A percentile compares a stretch with the other conserved stretches of the same genome.
Evolutionary conservation across 2,113 vertebrate genomes (phyloP).

Genomic region (Lycaon pictus): DNA sequence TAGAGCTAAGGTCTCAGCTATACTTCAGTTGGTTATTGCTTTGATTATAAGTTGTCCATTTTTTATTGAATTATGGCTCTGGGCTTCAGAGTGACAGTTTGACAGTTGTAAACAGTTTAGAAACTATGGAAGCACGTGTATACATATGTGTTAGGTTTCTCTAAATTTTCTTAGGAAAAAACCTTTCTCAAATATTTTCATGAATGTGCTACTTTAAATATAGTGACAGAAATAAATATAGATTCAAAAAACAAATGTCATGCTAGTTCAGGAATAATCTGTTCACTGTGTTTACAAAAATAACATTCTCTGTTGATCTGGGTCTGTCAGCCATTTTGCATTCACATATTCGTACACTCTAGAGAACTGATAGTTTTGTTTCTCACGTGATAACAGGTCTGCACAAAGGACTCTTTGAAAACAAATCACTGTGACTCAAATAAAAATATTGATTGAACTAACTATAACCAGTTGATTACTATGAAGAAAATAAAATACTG

Average conservation of each 20-base stretch:
- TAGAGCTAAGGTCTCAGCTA: background rate
- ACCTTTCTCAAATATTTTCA: slow-evolving; percentile 16
- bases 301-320: background rate
- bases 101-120: slow-evolving; percentile 13
- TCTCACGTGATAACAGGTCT: background rate
- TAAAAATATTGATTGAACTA: slow-evolving; percentile 26
- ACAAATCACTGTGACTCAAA: slow-evolving; percentile 33
- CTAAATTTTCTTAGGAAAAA: slow-evolving; percentile 38
- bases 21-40: background rate
- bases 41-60: background rate
- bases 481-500: slow-evolving; percentile 18
- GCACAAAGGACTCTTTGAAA: background rate
- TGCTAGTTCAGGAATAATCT: slow-evolving; percentile 42
- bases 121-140: background rate
- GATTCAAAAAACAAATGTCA: slow-evolving; percentile 41
- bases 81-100: slow-evolving; percentile 15
- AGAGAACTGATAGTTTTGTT: background rate
- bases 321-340: background rate
- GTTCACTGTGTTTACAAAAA: slow-evolving; percentile 36
- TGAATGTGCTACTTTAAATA: slow-evolving; percentile 45
- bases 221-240: background rate
- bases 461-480: background rate
- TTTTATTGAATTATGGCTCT: slow-evolving; percentile 36
- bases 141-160: background rate
- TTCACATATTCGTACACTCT: background rate